A percentile compares a stretch with the other conserved stretches of the same genome.
Evolutionary conservation across 2,888 invertebrate genomes (phyloP).

Genomic region (Notodonta ziczac): DNA sequence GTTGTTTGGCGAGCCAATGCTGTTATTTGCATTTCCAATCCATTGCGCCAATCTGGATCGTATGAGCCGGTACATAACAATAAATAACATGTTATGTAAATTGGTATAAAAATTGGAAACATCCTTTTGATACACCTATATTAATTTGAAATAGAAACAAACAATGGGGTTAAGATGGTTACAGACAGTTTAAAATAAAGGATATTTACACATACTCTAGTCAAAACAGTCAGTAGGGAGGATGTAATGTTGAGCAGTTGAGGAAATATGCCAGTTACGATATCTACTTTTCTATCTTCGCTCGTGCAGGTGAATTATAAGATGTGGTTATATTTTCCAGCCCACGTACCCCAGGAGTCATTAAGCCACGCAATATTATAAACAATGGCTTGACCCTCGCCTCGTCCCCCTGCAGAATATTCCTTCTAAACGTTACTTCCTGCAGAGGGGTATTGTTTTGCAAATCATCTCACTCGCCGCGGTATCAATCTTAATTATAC

Average conservation of each 20-base stretch:
- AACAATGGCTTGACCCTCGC: conserved; percentile 4
- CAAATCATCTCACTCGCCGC: conserved; percentile 46
- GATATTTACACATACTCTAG: too few relatives aligned
- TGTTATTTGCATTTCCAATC: not conserved
- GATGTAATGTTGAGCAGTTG: too few relatives aligned
- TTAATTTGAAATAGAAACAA: too few relatives aligned
- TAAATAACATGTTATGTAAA: too few relatives aligned
- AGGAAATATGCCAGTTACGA: too few relatives aligned
- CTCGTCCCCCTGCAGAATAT: not conserved
- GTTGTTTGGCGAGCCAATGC: not conserved
- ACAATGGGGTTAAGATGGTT: too few relatives aligned
- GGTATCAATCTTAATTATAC: conserved; percentile 54
- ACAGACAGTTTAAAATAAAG: too few relatives aligned
- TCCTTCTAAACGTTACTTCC: conserved; percentile 23
- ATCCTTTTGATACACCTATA: too few relatives aligned
- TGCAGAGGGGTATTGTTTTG: conserved; percentile 29
- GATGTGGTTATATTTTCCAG: not conserved
- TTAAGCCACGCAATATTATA: conserved; percentile 4
- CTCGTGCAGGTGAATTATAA: not conserved
- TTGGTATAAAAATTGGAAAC: too few relatives aligned
- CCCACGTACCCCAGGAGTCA: conserved; percentile 1
- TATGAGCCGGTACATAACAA: too few relatives aligned
- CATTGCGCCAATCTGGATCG: too few relatives aligned
- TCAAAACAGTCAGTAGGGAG: too few relatives aligned
- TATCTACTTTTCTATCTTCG: not conserved